Percentiles rank a stretch among this genome's conserved stretches.
Conservation (phyloP, 2,888 invertebrate species). For the Sarcophaga subvicina region DNA sequence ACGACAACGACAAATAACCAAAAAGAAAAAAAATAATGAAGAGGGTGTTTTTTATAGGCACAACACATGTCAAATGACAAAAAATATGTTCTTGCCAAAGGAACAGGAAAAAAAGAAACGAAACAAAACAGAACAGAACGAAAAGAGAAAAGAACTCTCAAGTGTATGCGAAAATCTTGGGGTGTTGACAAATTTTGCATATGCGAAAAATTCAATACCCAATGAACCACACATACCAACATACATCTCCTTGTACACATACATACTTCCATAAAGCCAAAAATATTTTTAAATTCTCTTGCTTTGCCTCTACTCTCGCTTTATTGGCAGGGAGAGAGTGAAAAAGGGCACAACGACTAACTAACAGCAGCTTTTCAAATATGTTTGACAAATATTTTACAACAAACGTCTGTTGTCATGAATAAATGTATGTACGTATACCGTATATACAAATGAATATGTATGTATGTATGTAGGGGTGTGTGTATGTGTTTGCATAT, state of each 20-base stretch:
- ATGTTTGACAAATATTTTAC: constrained; percentile 32
- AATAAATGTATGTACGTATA: neutral
- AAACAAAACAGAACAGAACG: constrained; percentile 1
- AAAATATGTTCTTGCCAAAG: constrained; percentile 62
- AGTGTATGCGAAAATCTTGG: constrained; percentile 48
- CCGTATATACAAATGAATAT: neutral
- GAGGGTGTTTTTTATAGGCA: constrained; percentile 67
- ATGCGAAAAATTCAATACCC: constrained; percentile 50
- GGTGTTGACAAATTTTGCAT: constrained; percentile 64
- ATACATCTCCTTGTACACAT: neutral
- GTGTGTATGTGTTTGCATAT: neutral
- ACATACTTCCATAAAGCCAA: neutral
- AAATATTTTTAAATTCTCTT: neutral
- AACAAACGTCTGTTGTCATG: constrained; percentile 12
- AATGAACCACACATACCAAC: neutral
- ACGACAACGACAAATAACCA: neutral
- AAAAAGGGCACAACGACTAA: neutral
- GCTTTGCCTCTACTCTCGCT: neutral
- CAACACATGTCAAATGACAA: constrained; percentile 68
- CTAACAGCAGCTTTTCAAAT: constrained; percentile 34
- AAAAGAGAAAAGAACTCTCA: constrained; percentile 41
- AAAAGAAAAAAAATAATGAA: constrained; percentile 30
- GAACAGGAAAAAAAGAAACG: constrained; percentile 1
- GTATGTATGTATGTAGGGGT: neutral
- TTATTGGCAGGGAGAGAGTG: too few relatives aligned